Percentiles rank a stretch among this genome's conserved stretches.
These are phyloP conservation scores for Exephanes ischioxanthus DNA, from an alignment of 2,888 invertebrate genomes.

Conservation along the genomic window DNA sequence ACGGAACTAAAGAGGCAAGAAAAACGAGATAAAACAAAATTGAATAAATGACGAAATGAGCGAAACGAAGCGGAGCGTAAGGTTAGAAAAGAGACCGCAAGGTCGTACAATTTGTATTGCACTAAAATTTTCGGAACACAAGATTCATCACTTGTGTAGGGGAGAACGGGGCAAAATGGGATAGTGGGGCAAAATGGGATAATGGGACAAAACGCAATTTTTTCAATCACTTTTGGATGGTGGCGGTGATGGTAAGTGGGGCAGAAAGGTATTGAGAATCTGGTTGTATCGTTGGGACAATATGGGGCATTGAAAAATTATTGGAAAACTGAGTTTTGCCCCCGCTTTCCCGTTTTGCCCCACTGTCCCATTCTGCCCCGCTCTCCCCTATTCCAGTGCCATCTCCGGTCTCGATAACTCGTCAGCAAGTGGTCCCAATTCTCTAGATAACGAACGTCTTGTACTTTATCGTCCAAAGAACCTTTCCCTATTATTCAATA, in stretches of 20 bases:
- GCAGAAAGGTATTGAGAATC: too few relatives aligned
- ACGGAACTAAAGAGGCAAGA: constrained; percentile 33
- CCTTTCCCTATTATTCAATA: neutral
- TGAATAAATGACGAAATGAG: constrained; percentile 1
- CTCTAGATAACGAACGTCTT: neutral
- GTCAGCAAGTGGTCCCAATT: neutral
- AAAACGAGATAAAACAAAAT: constrained; percentile 15
- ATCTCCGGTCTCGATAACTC: neutral
- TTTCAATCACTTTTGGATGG: too few relatives aligned
- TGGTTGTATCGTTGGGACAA: too few relatives aligned
- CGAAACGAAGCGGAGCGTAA: neutral
- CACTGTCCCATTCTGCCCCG: too few relatives aligned
- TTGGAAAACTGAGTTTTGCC: too few relatives aligned
- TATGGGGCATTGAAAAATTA: too few relatives aligned
- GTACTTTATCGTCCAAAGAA: too few relatives aligned
- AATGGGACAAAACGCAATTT: too few relatives aligned
- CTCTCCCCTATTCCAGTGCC: neutral
- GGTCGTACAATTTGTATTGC: constrained; percentile 30
- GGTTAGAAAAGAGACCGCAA: constrained; percentile 36
- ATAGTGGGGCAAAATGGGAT: too few relatives aligned
- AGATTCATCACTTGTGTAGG: neutral
- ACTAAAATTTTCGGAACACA: neutral
- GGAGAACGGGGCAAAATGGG: too few relatives aligned
- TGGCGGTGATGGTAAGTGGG: too few relatives aligned
- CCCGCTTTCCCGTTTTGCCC: too few relatives aligned